Evolutionary conservation across 1,140 invertebrate genomes (phyloP).

Genomic region (Cardiocondyla obscurior): DNA sequence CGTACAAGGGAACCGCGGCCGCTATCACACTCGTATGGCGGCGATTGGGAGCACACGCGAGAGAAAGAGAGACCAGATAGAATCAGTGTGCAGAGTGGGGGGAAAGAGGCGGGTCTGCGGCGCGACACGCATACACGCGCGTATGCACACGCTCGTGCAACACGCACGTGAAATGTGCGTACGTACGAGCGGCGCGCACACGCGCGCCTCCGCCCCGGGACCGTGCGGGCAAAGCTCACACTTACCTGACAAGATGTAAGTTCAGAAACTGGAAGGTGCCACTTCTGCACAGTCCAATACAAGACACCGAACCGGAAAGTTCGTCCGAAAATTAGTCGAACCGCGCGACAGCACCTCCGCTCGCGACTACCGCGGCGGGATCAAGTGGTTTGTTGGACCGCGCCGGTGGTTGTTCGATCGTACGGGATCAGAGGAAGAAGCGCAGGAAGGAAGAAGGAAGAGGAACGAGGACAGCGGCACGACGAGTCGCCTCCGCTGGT

Average conservation of each 20-base stretch:
- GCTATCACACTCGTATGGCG: slow-evolving; percentile 76
- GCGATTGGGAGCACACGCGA: slow-evolving; percentile 47
- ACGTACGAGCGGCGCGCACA: slow-evolving; percentile 6
- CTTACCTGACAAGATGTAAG: slow-evolving; percentile 84
- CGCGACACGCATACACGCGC: slow-evolving; percentile 62
- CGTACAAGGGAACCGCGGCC: slow-evolving; percentile 47
- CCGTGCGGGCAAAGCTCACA: slow-evolving; percentile 80
- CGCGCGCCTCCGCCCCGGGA: slow-evolving; percentile 61
- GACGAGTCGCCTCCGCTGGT: slow-evolving; percentile 40
- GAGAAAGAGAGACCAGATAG: slow-evolving; percentile 38
- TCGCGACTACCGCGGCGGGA: slow-evolving; percentile 15
- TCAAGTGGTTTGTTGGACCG: slow-evolving; percentile 23
- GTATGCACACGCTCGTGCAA: slow-evolving; percentile 43
- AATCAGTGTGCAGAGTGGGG: slow-evolving; percentile 64
- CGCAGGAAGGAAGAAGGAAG: slow-evolving; percentile 35
- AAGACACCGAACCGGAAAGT: slow-evolving; percentile 83
- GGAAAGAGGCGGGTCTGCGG: slow-evolving; percentile 78
- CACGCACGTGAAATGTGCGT: neutral
- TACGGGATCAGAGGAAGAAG: slow-evolving; percentile 4
- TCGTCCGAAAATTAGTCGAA: slow-evolving; percentile 73
- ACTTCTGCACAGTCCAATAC: slow-evolving; percentile 83
- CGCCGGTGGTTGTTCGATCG: slow-evolving; percentile 34
- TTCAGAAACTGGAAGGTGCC: slow-evolving; percentile 83
- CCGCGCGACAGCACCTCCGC: slow-evolving; percentile 20
- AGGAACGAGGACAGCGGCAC: slow-evolving; percentile 45